phyloP scores from a whole-genome alignment of 2,888 invertebrate species.

The Priocnemis perturbator region DNA sequence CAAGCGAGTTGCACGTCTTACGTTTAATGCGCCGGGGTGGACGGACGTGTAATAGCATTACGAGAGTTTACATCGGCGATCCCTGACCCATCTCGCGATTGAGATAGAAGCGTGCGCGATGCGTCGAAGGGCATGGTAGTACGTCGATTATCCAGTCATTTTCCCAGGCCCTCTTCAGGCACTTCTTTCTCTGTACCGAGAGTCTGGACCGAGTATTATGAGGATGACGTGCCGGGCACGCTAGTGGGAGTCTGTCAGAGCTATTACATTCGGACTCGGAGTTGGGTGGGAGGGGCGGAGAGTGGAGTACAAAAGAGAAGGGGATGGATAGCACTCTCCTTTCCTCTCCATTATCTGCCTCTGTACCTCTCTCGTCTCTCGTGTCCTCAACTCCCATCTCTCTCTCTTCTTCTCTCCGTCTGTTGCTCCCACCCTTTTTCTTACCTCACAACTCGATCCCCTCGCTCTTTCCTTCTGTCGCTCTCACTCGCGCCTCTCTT shows the following conservation, averaged over 20 bases:
- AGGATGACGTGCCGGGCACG: constrained; percentile 35
- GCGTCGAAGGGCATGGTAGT: constrained; percentile 42
- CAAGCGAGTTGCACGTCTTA: constrained; percentile 12
- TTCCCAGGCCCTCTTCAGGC: constrained; percentile 48
- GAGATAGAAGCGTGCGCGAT: constrained; percentile 33
- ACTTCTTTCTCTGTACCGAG: constrained; percentile 24
- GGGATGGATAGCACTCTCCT: constrained; percentile 25
- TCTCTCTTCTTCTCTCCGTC: constrained; percentile 8
- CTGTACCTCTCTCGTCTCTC: too few relatives aligned
- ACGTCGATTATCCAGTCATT: constrained; percentile 58
- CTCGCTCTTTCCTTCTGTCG: background rate
- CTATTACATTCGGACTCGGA: constrained; percentile 53
- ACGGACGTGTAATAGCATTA: constrained; percentile 51
- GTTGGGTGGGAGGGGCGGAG: constrained; percentile 26
- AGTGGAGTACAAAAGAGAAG: constrained; percentile 37
- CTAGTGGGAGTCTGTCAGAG: constrained; percentile 56
- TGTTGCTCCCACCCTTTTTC: background rate
- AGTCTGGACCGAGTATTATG: constrained; percentile 24
- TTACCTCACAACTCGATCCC: too few relatives aligned
- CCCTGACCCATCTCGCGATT: constrained; percentile 44
- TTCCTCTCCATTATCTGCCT: constrained; percentile 9
- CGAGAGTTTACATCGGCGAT: constrained; percentile 50
- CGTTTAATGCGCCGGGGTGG: constrained; percentile 26
- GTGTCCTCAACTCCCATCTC: too few relatives aligned
- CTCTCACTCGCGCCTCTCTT: background rate